These are phyloP conservation scores for Colius striatus DNA, from an alignment of 2,113 vertebrate genomes.

Conservation along the genomic window DNA sequence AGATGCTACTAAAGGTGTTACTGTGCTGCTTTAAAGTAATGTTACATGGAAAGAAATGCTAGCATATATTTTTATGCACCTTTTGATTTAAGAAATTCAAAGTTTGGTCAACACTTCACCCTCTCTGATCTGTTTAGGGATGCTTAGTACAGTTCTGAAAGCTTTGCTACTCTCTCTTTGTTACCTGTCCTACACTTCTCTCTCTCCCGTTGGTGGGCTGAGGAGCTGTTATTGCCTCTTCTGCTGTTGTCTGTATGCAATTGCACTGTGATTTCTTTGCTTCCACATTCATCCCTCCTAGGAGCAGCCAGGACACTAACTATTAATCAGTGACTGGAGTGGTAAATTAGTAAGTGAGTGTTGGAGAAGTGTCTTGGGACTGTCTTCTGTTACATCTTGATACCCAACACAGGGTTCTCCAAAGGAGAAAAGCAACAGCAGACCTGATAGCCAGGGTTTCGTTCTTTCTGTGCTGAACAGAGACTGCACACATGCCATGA, in stretches of 20 bases:
- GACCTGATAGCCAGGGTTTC: neutral
- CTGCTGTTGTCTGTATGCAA: neutral
- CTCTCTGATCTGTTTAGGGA: neutral
- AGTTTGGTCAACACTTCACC: neutral
- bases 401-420: neutral
- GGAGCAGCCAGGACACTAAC: neutral
- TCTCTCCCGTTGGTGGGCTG: neutral
- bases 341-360: accelerated
- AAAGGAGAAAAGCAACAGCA: neutral
- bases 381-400: neutral
- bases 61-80: neutral
- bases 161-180: neutral
- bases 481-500: neutral
- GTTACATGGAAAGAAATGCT: neutral
- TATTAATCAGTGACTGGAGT: neutral
- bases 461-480: neutral
- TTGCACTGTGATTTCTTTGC: neutral
- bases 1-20: neutral
- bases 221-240: neutral
- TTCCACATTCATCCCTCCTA: neutral
- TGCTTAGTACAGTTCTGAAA: neutral
- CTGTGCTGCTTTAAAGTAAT: neutral
- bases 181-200: neutral
- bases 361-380: neutral
- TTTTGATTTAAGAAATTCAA: neutral